Conservation (phyloP, 30 jellyfish, hydroid and myxozoan genomes). For the Sanderia malayensis region DNA sequence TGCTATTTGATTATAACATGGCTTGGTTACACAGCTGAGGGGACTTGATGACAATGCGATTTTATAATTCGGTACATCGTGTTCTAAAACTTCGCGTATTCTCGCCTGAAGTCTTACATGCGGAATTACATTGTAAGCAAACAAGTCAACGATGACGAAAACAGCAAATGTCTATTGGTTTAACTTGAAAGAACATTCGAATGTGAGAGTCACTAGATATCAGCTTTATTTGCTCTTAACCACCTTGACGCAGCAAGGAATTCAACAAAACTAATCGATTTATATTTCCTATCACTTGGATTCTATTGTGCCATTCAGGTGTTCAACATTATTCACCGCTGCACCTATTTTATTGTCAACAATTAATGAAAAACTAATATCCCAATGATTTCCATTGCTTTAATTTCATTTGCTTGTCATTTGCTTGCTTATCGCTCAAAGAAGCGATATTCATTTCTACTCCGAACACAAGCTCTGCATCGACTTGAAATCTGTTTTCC, state of each 20-base stretch:
- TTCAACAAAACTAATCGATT: background rate
- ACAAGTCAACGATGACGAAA: background rate
- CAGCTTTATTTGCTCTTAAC: slow-evolving; percentile 3
- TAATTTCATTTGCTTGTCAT: background rate
- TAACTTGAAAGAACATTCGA: background rate
- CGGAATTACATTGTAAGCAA: background rate
- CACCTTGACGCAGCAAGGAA: background rate
- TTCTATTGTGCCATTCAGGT: slow-evolving; percentile 9
- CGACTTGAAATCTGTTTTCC: too few relatives aligned
- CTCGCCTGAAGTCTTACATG: background rate
- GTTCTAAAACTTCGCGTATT: too few relatives aligned
- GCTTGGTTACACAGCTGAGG: too few relatives aligned
- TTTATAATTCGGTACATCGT: too few relatives aligned
- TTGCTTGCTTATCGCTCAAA: too few relatives aligned
- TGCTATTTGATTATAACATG: too few relatives aligned
- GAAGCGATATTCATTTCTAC: too few relatives aligned
- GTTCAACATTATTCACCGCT: background rate
- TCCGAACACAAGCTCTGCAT: too few relatives aligned
- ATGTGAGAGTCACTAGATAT: background rate
- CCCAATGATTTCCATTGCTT: background rate
- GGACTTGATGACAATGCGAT: too few relatives aligned
- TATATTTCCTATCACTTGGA: background rate
- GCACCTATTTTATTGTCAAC: background rate
- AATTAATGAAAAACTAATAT: slow-evolving; percentile 2
- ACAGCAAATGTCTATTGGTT: slow-evolving; percentile 3